Base-by-base conservation (phyloP, 2,888 invertebrate genomes). In the Cosmia pyralina region DNA sequence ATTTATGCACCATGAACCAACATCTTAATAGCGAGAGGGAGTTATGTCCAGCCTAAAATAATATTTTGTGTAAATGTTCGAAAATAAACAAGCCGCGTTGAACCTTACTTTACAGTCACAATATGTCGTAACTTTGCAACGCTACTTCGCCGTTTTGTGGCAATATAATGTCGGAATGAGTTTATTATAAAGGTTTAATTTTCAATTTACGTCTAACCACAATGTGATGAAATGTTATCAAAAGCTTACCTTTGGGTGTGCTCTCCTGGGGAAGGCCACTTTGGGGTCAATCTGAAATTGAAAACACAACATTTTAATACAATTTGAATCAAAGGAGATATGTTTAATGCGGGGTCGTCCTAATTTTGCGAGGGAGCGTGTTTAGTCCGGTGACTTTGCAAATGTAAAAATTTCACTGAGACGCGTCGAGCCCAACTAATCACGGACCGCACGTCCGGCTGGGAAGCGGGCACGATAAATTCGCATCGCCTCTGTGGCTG, bases 201-300 rank as follows among this genome's bases (percentile, higher is more conserved):
- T 92, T 90, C 88, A 92, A 92, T 93, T 93, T 93, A 92, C 89
- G 88, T 88, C 85, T 85, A 80, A 84, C 88, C 88, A 79, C 88
- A 84, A 82, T 78, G 79, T 87, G 85, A 88, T 90, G 85, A 87
- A 86, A 86, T 89, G 84, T 90, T 89, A 88, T 89, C 79, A 86
- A 87, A 82, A 78, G 87, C 98, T 98, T 97, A 99, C 99, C 98
- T 99, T 99, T 96, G 99, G 99, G 97, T 99, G 99, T 97, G 99
- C 98, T 97, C 99, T 98, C 97, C 99, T 98, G 90, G 99, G 99
- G 97, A 99, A 99, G 95, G 99, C 99, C 96, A 99, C 99, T 98
- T 99, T 99, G 90, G 99, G 99, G 97, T 99, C 99, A 97, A 99
- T 99, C 99, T 99, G 98, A 84, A 98, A 94, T 92, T 88, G 96